These are phyloP conservation scores for Onychostoma macrolepis DNA, from an alignment of 2,113 vertebrate genomes.

Conservation along the genomic window DNA sequence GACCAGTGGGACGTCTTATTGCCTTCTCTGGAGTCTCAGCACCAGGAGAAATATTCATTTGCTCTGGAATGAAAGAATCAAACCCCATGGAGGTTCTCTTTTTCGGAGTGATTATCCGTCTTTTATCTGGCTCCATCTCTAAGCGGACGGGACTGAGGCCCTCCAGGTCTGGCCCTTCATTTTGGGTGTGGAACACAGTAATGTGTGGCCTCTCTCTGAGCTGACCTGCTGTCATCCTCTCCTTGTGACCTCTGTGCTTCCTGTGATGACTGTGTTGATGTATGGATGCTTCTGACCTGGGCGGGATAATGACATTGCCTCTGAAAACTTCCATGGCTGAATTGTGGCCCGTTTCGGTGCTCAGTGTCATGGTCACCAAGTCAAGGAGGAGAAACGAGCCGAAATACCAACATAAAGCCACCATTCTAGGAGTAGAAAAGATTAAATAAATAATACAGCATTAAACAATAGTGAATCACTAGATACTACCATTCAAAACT, in stretches of 20 bases:
- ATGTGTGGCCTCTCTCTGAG: background rate
- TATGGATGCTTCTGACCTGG: slow-evolving; percentile 64
- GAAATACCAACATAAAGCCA: background rate
- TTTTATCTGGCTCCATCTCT: slow-evolving; percentile 58
- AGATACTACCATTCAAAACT: background rate
- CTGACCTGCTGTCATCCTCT: slow-evolving; percentile 46
- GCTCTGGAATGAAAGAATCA: slow-evolving; percentile 1
- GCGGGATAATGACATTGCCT: slow-evolving; percentile 55
- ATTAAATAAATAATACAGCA: background rate
- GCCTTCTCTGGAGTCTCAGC: background rate
- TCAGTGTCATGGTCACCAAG: slow-evolving; percentile 1
- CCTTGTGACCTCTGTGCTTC: slow-evolving; percentile 66
- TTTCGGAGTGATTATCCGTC: background rate
- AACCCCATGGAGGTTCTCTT: background rate
- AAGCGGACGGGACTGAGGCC: slow-evolving; percentile 56
- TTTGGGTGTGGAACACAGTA: slow-evolving; percentile 52
- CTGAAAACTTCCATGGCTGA: background rate
- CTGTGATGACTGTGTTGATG: slow-evolving; percentile 61
- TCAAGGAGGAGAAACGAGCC: slow-evolving; percentile 26
- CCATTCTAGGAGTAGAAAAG: slow-evolving; percentile 32
- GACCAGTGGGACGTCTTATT: background rate
- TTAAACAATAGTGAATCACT: background rate
- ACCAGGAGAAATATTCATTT: slow-evolving; percentile 1
- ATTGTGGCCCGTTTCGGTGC: background rate
- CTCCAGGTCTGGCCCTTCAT: slow-evolving; percentile 62